phyloP scores from a whole-genome alignment of 2,888 invertebrate genomes.

The Apotomis turbidana region DNA sequence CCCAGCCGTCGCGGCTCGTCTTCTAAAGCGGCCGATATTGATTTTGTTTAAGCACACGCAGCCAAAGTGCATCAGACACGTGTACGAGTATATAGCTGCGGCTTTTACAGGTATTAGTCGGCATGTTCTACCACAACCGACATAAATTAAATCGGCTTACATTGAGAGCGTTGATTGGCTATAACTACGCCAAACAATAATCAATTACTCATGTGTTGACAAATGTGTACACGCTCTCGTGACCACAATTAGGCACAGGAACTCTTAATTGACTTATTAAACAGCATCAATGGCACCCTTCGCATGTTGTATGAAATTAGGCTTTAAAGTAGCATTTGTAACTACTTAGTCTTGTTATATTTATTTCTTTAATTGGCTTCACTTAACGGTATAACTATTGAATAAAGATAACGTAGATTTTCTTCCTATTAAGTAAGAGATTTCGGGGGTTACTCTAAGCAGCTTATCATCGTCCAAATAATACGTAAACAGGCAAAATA shows the following conservation, averaged over 20 bases:
- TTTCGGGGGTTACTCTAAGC: background rate
- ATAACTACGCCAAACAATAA: constrained; percentile 10
- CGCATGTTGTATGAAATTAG: background rate
- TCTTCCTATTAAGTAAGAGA: background rate
- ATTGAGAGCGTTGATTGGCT: constrained; percentile 1
- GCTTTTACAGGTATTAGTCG: constrained; percentile 35
- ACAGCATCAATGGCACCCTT: background rate
- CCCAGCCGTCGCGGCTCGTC: constrained; percentile 59
- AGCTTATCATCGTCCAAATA: constrained; percentile 8
- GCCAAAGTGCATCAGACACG: constrained; percentile 51
- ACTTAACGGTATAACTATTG: too few species aligned
- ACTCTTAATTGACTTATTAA: background rate
- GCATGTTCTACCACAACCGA: constrained; percentile 39
- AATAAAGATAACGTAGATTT: background rate
- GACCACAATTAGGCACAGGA: background rate
- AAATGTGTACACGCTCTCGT: constrained; percentile 9
- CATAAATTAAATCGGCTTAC: constrained; percentile 30
- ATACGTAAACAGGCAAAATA: constrained; percentile 11
- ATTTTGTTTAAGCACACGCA: constrained; percentile 59
- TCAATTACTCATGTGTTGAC: constrained; percentile 19
- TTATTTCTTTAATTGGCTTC: too few species aligned
- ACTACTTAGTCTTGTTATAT: too few species aligned
- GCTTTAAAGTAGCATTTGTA: too few species aligned
- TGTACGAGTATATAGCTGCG: constrained; percentile 43
- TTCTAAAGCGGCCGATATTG: constrained; percentile 63